Evolutionary conservation across 2,113 vertebrate genomes (phyloP).

Genomic region (Andinoacara biseriatus): DNA sequence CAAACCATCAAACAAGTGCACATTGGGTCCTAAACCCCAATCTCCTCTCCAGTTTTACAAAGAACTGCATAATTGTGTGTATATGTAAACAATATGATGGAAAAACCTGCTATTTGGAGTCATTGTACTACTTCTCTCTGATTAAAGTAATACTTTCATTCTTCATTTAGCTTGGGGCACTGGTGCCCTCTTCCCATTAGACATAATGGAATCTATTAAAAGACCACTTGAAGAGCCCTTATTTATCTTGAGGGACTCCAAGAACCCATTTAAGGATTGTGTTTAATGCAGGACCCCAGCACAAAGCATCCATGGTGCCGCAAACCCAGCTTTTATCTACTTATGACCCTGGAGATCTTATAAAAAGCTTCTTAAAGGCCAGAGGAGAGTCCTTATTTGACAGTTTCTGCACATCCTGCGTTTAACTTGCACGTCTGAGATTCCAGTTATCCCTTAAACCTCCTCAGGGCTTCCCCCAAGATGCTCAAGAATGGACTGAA

Average conservation of each 20-base stretch:
- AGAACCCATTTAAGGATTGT: background rate
- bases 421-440: conserved; percentile 1
- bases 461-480: background rate
- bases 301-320: background rate
- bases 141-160: conserved; percentile 20
- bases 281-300: background rate
- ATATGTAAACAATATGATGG: conserved; percentile 35
- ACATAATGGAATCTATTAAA: background rate
- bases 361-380: background rate
- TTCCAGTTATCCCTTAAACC: background rate
- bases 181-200: background rate
- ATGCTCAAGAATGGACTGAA: background rate
- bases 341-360: background rate
- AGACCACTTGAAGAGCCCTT: background rate
- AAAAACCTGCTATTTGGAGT: conserved; percentile 22
- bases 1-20: conserved; percentile 13
- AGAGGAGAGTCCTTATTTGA: background rate
- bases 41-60: background rate
- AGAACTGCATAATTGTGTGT: conserved; percentile 19
- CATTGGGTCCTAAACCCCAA: background rate
- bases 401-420: background rate
- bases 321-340: background rate
- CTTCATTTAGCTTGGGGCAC: background rate
- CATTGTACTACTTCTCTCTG: background rate
- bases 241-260: background rate